A percentile compares a stretch with the other conserved stretches of the same genome.
Conservation (phyloP, 2,113 vertebrate species). For the Ameiurus melas region DNA sequence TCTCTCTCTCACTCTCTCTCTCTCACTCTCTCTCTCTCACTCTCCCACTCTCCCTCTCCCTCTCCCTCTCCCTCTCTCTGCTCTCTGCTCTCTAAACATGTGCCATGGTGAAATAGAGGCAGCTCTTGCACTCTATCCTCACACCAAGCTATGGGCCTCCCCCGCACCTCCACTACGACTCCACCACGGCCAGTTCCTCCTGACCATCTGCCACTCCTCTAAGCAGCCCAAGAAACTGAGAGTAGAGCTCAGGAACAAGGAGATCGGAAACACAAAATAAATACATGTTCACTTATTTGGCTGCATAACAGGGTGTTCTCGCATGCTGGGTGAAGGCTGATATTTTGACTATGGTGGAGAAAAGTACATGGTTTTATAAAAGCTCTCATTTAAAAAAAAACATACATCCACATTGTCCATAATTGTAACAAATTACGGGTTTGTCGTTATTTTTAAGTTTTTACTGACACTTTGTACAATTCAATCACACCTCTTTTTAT, state of each 20-base stretch:
- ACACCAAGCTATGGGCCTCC: conserved; percentile 64
- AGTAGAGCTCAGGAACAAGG: conserved; percentile 51
- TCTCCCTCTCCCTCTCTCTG: not conserved
- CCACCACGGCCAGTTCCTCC: conserved; percentile 64
- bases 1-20: not conserved
- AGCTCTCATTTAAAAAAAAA: not conserved
- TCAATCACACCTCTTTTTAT: conserved; percentile 6
- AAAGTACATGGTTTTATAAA: conserved; percentile 32
- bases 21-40: not conserved
- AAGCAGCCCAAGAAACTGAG: conserved; percentile 65
- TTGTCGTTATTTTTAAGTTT: not conserved
- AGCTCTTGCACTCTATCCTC: conserved; percentile 61
- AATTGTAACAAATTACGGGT: not conserved
- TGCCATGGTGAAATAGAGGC: conserved; percentile 41
- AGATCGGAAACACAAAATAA: conserved; percentile 63
- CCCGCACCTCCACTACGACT: conserved; percentile 60
- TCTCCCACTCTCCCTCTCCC: not conserved
- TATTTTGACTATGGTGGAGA: not conserved
- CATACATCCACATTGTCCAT: not conserved
- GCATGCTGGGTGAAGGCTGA: conserved; percentile 13
- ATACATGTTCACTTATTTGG: conserved; percentile 21
- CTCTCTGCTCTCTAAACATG: conserved; percentile 33
- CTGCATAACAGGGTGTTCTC: conserved; percentile 4
- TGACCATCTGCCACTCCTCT: conserved; percentile 70
- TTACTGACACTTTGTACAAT: not conserved